A percentile compares a stretch with the other conserved stretches of the same genome.
phyloP scores from a whole-genome alignment of 2,888 invertebrate species.

The Lysandra coridon region DNA sequence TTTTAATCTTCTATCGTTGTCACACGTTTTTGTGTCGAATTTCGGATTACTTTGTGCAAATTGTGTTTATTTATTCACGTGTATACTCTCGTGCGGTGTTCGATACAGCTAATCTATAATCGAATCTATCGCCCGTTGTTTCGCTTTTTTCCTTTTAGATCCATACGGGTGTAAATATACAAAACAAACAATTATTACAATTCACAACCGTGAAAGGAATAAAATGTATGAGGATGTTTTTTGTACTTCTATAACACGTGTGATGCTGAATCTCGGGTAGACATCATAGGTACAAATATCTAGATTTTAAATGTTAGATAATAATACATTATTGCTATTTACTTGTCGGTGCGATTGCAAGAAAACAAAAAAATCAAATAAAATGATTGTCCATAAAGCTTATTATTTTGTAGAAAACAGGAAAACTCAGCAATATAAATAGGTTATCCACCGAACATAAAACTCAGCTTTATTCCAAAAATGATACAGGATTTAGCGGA shows the following conservation, averaged over 20 bases:
- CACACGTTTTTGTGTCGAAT: conserved; percentile 63
- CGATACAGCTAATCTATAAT: conserved; percentile 78
- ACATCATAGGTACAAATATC: no score
- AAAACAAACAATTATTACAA: conserved; percentile 8
- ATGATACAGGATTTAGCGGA: conserved; percentile 63
- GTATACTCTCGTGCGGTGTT: conserved; percentile 60
- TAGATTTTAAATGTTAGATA: no score
- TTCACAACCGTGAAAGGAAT: neutral
- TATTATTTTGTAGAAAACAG: neutral
- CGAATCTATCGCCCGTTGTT: conserved; percentile 76
- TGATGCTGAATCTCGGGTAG: neutral
- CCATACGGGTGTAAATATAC: conserved; percentile 32
- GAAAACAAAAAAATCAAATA: neutral
- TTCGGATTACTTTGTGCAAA: conserved; percentile 74
- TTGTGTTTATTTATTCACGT: conserved; percentile 80
- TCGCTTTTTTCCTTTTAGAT: conserved; percentile 60
- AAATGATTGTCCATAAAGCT: neutral
- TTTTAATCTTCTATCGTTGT: conserved; percentile 49
- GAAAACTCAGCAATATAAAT: conserved; percentile 29
- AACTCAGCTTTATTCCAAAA: conserved; percentile 5
- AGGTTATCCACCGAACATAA: neutral
- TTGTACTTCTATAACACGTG: neutral
- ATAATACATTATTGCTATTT: neutral
- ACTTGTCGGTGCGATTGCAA: neutral
- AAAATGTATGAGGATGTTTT: neutral